phyloP scores from a whole-genome alignment of 1,140 invertebrate genomes.

The Leucophenga varia region DNA sequence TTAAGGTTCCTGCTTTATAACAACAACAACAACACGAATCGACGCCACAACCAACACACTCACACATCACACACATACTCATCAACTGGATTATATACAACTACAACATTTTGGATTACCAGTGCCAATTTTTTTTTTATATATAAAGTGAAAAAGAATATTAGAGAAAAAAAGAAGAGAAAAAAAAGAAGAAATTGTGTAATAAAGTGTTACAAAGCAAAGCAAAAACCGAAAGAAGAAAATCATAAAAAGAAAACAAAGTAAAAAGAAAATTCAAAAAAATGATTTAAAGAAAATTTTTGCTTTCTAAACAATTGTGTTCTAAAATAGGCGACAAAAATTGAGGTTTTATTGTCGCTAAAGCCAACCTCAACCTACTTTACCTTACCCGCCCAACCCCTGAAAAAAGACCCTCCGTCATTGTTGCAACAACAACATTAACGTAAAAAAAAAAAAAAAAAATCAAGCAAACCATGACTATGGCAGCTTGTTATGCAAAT shows the following conservation, averaged over 20 bases:
- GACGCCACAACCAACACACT: constrained; percentile 14
- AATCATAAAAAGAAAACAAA: constrained; percentile 15
- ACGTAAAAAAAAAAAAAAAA: constrained; percentile 8
- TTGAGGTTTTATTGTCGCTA: not conserved
- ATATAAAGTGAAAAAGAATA: not conserved
- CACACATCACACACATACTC: constrained; percentile 19
- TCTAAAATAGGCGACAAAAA: constrained; percentile 26
- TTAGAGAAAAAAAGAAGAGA: not conserved
- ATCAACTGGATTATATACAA: constrained; percentile 30
- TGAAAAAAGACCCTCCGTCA: constrained; percentile 5
- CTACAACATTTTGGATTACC: constrained; percentile 46
- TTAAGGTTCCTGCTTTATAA: constrained; percentile 47
- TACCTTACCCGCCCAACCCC: constrained; percentile 32
- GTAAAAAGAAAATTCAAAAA: constrained; percentile 14
- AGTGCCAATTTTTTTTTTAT: constrained; percentile 44
- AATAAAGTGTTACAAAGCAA: constrained; percentile 11
- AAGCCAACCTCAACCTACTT: no score
- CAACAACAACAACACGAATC: constrained; percentile 16
- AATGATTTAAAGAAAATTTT: not conserved
- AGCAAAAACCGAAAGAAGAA: not conserved
- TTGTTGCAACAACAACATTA: constrained; percentile 18
- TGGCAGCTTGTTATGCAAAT: constrained; percentile 55
- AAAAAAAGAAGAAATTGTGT: not conserved
- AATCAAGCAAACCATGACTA: constrained; percentile 46
- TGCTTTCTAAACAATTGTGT: no score